Conservation (phyloP, 1,140 invertebrate species). For the Solenopsis fugax region DNA sequence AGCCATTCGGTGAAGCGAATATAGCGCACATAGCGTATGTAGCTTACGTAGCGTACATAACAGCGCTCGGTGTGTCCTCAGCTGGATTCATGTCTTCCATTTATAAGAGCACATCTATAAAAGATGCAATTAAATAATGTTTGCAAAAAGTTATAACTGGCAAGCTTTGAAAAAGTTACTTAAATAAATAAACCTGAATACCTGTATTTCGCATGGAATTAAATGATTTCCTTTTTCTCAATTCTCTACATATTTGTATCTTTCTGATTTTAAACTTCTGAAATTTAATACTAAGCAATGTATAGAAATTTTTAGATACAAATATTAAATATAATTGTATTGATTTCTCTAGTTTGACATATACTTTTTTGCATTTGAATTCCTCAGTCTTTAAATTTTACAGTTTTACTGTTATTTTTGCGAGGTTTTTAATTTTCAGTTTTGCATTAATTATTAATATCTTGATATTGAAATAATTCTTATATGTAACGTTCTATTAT, state of each 20-base stretch:
- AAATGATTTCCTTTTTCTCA: neutral
- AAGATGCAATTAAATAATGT: neutral
- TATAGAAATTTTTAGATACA: neutral
- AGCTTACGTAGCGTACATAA: no score
- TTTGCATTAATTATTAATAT: neutral
- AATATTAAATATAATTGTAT: conserved; percentile 1
- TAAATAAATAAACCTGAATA: neutral
- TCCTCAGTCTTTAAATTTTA: neutral
- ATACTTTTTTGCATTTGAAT: neutral
- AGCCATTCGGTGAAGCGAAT: no score
- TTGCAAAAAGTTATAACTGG: neutral
- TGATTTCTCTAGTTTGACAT: neutral
- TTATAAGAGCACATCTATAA: neutral
- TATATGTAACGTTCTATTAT: neutral
- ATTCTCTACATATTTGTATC: neutral
- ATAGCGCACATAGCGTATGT: no score
- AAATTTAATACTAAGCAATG: neutral
- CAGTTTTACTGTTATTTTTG: neutral
- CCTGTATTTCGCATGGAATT: neutral
- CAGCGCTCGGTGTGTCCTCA: no score
- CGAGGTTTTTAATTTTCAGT: neutral
- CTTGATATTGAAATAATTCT: neutral
- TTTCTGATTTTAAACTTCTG: neutral
- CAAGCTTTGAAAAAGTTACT: neutral
- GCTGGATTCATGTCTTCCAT: no score